Conservation (phyloP, 2,113 vertebrate genomes). For the Pygoscelis adeliae region DNA sequence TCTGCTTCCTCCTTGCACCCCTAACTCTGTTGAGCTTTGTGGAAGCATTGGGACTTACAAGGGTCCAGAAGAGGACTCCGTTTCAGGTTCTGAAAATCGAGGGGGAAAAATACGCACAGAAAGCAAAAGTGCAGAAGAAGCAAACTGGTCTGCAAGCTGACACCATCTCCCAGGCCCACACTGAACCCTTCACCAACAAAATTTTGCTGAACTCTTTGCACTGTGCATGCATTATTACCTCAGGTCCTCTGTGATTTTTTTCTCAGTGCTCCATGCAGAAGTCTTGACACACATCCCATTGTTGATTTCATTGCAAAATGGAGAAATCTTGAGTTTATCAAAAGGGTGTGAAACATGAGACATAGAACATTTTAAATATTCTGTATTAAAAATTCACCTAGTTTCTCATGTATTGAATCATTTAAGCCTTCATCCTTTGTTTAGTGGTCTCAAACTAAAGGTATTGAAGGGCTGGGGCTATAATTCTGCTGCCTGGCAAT, state of each 20-base stretch:
- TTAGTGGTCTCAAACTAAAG: neutral
- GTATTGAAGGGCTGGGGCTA: neutral
- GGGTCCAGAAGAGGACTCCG: neutral
- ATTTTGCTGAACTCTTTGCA: neutral
- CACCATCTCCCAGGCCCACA: neutral
- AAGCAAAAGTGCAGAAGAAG: neutral
- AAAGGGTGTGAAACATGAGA: neutral
- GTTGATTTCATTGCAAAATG: neutral
- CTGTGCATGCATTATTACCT: neutral
- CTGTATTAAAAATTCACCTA: neutral
- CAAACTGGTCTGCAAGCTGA: neutral
- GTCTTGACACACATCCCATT: neutral
- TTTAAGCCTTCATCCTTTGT: neutral
- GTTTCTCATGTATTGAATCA: neutral
- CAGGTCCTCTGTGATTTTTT: neutral
- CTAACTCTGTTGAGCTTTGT: neutral
- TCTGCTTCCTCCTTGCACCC: neutral
- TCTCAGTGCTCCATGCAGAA: neutral
- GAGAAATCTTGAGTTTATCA: neutral
- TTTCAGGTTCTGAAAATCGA: neutral
- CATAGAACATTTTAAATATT: neutral
- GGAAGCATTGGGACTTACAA: neutral
- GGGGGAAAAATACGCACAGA: neutral
- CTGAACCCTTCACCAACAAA: fast-evolving
- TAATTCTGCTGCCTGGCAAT: neutral